Conservation (phyloP, 2,797 vertebrate species). For the Mallotus villosus region DNA sequence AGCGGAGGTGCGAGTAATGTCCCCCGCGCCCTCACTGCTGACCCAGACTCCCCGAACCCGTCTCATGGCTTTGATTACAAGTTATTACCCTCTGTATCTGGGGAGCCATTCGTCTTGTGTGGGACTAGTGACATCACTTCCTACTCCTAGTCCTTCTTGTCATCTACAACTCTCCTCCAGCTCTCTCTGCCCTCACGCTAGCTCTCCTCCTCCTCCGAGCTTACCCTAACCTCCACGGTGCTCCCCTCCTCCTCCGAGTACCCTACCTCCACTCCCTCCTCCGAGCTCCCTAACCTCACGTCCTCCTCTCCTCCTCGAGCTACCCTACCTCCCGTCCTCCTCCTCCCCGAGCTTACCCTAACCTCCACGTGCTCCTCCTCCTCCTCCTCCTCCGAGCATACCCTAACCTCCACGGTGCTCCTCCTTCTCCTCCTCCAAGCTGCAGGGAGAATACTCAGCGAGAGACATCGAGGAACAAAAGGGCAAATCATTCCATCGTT, state of each 20-base stretch:
- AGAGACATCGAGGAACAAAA: slow-evolving; percentile 2
- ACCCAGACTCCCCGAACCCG: slow-evolving; percentile 29
- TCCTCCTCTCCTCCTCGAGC: slow-evolving; percentile 3
- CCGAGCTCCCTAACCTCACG: not conserved
- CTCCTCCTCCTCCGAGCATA: not conserved
- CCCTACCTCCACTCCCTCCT: too few species aligned
- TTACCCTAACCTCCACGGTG: slow-evolving; percentile 6
- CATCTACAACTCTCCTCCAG: slow-evolving; percentile 50
- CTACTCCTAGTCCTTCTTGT: slow-evolving; percentile 50
- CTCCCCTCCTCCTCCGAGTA: too few species aligned
- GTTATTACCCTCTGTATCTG: slow-evolving; percentile 59
- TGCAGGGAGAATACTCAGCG: not conserved
- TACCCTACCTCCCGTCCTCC: slow-evolving; percentile 4
- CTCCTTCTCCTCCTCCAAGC: not conserved
- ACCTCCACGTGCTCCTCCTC: too few species aligned
- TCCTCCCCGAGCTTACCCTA: not conserved
- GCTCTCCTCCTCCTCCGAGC: not conserved
- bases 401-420: slow-evolving; percentile 7
- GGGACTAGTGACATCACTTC: slow-evolving; percentile 61
- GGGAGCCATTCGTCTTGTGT: slow-evolving; percentile 61
- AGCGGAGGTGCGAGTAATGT: slow-evolving; percentile 36
- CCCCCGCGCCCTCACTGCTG: slow-evolving; percentile 20
- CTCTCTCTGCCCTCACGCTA: slow-evolving; percentile 27
- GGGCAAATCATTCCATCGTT: not conserved
- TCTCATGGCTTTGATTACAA: slow-evolving; percentile 67